A percentile compares a stretch with the other conserved stretches of the same genome.
Evolutionary conservation across 53 echinoderm and acorn worm species (phyloP).

Genomic region (Hippasteria phrygiana): DNA sequence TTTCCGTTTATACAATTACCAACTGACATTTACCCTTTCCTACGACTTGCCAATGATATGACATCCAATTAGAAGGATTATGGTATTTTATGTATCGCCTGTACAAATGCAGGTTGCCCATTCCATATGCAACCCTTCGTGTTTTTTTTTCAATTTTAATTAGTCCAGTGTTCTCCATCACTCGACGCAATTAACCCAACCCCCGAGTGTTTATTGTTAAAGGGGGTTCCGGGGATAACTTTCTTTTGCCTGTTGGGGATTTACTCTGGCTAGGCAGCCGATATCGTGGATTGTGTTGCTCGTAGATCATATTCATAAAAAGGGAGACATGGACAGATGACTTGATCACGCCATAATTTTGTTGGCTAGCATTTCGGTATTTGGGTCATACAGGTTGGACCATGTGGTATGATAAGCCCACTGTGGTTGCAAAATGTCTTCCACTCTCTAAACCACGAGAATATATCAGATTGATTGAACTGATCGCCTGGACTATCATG

Average conservation of each 20-base stretch:
- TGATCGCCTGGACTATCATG: too few species aligned
- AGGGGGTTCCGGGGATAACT: neutral
- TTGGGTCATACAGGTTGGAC: constrained; percentile 3
- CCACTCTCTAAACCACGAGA: too few species aligned
- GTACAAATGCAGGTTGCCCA: too few species aligned
- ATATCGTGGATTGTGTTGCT: neutral
- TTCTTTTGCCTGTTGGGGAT: neutral
- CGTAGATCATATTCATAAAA: neutral
- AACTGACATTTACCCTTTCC: neutral
- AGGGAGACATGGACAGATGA: neutral
- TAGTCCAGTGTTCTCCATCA: constrained; percentile 56
- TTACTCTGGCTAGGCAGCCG: neutral
- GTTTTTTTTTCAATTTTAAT: constrained; percentile 6
- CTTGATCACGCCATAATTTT: neutral
- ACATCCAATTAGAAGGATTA: constrained; percentile 52
- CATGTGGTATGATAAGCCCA: neutral
- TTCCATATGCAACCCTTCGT: neutral
- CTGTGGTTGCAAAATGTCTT: too few species aligned
- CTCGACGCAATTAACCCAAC: constrained; percentile 45
- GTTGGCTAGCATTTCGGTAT: neutral
- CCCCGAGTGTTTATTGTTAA: constrained; percentile 47
- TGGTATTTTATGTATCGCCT: too few species aligned
- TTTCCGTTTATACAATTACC: constrained; percentile 32
- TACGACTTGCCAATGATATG: neutral
- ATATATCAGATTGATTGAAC: too few species aligned